Percentiles rank a stretch among this genome's conserved stretches.
Evolutionary conservation across 2,113 vertebrate genomes (phyloP).

Genomic region (western clawed frog (Xenopus tropicalis)): UCB_Xtro_10.0 CM004446.2:130722501-130723000

Average conservation of each 20-base stretch:
- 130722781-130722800: conserved; percentile 82
- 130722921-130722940: too few species aligned
- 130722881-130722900: too few species aligned
- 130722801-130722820: conserved; percentile 2
- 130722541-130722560: conserved; percentile 83
- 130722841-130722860: too few species aligned
- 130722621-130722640: conserved; percentile 95
- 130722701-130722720: conserved; percentile 98
- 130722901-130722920: too few species aligned
- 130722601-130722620: conserved; percentile 96
- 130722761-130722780: conserved; percentile 92
- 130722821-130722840: not conserved
- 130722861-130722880: too few species aligned
- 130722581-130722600: conserved; percentile 94
- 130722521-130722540: conserved; percentile 89
- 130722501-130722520: conserved; percentile 88
- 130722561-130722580: conserved; percentile 89
- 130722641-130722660: conserved; percentile 96
- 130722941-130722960: too few species aligned
- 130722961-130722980: too few species aligned
- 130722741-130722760: conserved; percentile 98
- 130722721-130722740: conserved; percentile 98
- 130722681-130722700: conserved; percentile 97
- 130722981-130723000: too few species aligned
- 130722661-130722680: conserved; percentile 96